These are phyloP conservation scores for Menidia menidia DNA, from an alignment of 2,797 vertebrate genomes.

Conservation along the genomic window DNA sequence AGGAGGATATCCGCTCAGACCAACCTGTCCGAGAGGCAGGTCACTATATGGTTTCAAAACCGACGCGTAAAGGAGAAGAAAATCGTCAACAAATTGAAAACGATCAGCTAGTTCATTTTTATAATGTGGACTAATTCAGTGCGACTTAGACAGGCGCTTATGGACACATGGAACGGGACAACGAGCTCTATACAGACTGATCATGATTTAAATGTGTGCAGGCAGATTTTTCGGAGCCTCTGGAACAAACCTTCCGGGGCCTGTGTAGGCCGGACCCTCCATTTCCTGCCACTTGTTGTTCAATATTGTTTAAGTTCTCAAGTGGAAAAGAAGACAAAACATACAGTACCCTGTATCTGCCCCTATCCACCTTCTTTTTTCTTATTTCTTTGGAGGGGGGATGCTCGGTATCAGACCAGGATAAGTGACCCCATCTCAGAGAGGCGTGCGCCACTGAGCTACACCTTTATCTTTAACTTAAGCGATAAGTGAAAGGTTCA, in stretches of 20 bases:
- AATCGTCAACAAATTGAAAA: constrained; percentile 97
- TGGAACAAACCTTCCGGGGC: constrained; percentile 53
- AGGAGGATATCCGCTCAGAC: constrained; percentile 96
- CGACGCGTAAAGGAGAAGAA: constrained; percentile 99
- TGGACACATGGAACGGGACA: constrained; percentile 58
- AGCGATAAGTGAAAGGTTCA: constrained; percentile 61
- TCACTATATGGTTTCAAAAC: constrained; percentile 99
- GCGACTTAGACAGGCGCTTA: constrained; percentile 28
- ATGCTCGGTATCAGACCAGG: constrained; percentile 76
- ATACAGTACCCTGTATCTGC: constrained; percentile 46
- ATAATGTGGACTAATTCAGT: constrained; percentile 52
- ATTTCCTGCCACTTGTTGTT: constrained; percentile 51
- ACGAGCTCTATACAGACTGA: constrained; percentile 52
- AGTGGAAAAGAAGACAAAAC: constrained; percentile 38
- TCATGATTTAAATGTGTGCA: constrained; percentile 61
- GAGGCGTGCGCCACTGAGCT: constrained; percentile 68
- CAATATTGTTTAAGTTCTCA: constrained; percentile 54
- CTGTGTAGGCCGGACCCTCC: constrained; percentile 40
- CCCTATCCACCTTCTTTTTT: constrained; percentile 7
- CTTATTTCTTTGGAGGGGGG: background rate
- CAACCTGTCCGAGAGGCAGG: constrained; percentile 97
- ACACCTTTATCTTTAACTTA: constrained; percentile 74
- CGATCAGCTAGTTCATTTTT: constrained; percentile 87
- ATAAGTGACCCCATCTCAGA: constrained; percentile 68
- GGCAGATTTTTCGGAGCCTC: constrained; percentile 62